phyloP scores from a whole-genome alignment of 2,888 invertebrate genomes.

The Alloscopus bannaensis region DNA sequence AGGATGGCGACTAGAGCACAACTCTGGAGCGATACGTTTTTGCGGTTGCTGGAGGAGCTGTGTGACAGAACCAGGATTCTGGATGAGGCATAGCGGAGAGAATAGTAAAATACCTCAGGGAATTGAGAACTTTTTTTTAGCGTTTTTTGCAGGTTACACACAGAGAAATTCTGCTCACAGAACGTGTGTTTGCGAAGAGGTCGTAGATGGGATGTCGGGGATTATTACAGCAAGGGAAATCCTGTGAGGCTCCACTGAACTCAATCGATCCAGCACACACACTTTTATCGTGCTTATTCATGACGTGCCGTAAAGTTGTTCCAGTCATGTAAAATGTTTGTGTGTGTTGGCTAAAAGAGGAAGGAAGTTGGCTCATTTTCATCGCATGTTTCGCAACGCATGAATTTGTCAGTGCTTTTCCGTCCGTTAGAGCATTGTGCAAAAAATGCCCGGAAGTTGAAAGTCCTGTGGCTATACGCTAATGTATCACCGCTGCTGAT shows the following conservation, averaged over 20 bases:
- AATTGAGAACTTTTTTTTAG: too few relatives aligned
- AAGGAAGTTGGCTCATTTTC: neutral
- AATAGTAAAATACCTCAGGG: neutral
- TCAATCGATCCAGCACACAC: neutral
- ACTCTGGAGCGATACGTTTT: neutral
- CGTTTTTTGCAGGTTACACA: too few relatives aligned
- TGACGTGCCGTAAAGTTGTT: constrained; percentile 3
- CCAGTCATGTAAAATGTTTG: neutral
- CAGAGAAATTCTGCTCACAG: neutral
- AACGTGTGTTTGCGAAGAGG: neutral
- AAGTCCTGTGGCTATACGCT: too few relatives aligned
- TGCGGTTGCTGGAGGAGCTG: neutral
- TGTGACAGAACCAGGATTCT: neutral
- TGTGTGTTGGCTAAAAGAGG: too few relatives aligned
- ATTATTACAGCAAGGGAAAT: constrained; percentile 43
- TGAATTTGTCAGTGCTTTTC: constrained; percentile 15
- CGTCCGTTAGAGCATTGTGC: constrained; percentile 2
- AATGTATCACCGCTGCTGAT: too few relatives aligned
- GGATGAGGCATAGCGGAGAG: neutral
- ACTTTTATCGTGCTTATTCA: neutral
- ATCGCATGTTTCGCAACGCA: constrained; percentile 5
- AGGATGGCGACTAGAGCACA: neutral
- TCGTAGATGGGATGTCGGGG: neutral
- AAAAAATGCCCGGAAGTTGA: too few relatives aligned
- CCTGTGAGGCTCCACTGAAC: constrained; percentile 20